Percentiles rank a stretch among this genome's conserved stretches.
Evolutionary conservation across 2,888 invertebrate genomes (phyloP).

Genomic region (Standfussiana lucernea): DNA sequence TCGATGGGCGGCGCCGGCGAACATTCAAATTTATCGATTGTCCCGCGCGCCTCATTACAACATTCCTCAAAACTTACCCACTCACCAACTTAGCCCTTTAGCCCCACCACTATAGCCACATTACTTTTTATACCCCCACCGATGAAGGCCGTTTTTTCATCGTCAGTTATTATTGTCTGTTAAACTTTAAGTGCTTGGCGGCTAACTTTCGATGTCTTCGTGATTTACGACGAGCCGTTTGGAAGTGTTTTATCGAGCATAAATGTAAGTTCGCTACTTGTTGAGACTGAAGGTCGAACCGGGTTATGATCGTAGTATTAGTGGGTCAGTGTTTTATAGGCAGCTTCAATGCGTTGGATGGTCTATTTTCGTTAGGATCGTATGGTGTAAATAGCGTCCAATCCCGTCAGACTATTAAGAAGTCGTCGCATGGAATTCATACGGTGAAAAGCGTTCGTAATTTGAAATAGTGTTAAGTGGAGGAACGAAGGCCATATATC

Average conservation of each 20-base stretch:
- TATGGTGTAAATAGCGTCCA: conserved; percentile 69
- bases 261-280: conserved; percentile 89
- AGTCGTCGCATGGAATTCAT: conserved; percentile 55
- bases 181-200: conserved; percentile 90
- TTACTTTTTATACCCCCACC: conserved; percentile 86
- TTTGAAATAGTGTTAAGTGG: conserved; percentile 80
- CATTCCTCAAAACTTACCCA: conserved; percentile 89
- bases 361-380: conserved; percentile 68
- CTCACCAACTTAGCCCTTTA: conserved; percentile 89
- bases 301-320: conserved; percentile 79
- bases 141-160: conserved; percentile 87
- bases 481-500: conserved; percentile 81
- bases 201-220: conserved; percentile 89
- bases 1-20: conserved; percentile 88
- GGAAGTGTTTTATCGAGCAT: conserved; percentile 90
- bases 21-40: conserved; percentile 91
- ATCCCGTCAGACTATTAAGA: conserved; percentile 52
- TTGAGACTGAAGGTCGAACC: conserved; percentile 87
- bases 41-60: conserved; percentile 89
- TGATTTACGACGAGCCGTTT: conserved; percentile 89
- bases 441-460: conserved; percentile 57
- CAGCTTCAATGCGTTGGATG: conserved; percentile 67
- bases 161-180: conserved; percentile 89
- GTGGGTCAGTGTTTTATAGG: conserved; percentile 83
- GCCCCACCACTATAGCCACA: conserved; percentile 85